phyloP scores from a whole-genome alignment of 2,113 vertebrate species.

The Triplophysa siluroides region DNA sequence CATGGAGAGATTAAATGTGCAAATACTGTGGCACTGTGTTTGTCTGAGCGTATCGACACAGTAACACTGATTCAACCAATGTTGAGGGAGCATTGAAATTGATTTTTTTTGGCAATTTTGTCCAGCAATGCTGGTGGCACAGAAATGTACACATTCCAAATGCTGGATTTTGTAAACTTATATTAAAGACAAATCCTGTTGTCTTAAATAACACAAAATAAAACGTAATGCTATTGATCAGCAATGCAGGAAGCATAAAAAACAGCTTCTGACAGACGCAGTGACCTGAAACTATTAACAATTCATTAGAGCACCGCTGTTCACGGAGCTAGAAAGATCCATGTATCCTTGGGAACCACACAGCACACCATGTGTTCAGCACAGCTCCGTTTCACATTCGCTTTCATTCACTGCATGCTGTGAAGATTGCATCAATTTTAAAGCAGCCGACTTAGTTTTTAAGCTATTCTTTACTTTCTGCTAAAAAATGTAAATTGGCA shows the following conservation, averaged over 20 bases:
- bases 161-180: too few species aligned
- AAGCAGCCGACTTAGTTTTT: slow-evolving; percentile 30
- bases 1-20: background rate
- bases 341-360: slow-evolving; percentile 33
- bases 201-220: too few species aligned
- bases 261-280: slow-evolving; percentile 14
- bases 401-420: slow-evolving; percentile 44
- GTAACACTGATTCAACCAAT: too few species aligned
- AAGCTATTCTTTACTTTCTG: slow-evolving; percentile 46
- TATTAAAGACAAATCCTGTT: too few species aligned
- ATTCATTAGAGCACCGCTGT: slow-evolving; percentile 46
- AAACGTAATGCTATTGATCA: background rate
- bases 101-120: too few species aligned
- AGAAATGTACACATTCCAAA: too few species aligned
- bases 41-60: too few species aligned
- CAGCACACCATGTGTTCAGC: slow-evolving; percentile 17
- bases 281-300: slow-evolving; percentile 43
- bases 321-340: slow-evolving; percentile 23
- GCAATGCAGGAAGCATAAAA: background rate
- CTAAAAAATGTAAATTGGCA: slow-evolving; percentile 5
- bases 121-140: too few species aligned
- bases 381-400: slow-evolving; percentile 23
- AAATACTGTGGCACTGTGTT: background rate
- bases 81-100: too few species aligned
- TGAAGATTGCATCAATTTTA: slow-evolving; percentile 37